Percentiles rank a stretch among this genome's conserved stretches.
phyloP scores from a whole-genome alignment of 92 coral and sea anemone species.

The Phenganax marumi region DNA sequence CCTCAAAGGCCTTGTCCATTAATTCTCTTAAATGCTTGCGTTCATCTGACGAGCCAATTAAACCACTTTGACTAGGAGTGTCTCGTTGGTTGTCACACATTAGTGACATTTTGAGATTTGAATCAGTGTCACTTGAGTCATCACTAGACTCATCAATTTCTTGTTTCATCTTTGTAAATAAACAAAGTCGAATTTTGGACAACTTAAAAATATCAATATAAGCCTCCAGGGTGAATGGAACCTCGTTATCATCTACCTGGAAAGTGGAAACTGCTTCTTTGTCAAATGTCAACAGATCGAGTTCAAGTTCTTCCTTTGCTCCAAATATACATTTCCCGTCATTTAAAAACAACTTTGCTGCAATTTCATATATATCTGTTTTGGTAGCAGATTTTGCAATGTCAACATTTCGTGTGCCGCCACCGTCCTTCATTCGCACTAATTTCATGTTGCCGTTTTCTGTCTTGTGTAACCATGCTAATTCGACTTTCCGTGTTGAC shows the following conservation, averaged over 20 bases:
- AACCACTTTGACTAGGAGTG: conserved; percentile 9
- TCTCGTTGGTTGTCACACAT: neutral
- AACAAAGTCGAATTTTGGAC: conserved; percentile 15
- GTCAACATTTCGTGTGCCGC: conserved; percentile 56
- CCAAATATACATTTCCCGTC: conserved; percentile 51
- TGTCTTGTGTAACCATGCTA: conserved; percentile 52
- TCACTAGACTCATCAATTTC: neutral
- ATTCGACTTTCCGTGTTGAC: conserved; percentile 42
- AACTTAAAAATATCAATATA: conserved; percentile 45
- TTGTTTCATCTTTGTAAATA: neutral
- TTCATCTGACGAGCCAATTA: conserved; percentile 51
- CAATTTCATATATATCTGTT: conserved; percentile 37
- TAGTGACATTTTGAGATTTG: neutral
- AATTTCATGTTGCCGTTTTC: conserved; percentile 32
- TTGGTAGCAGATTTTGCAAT: conserved; percentile 33
- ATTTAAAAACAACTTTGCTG: conserved; percentile 42
- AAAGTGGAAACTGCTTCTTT: conserved; percentile 39
- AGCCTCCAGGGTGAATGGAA: neutral
- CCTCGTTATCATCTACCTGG: neutral
- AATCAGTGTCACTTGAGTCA: neutral
- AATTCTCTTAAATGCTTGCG: conserved; percentile 29
- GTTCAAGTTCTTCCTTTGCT: conserved; percentile 15
- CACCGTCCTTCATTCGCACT: conserved; percentile 55
- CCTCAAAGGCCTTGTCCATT: conserved; percentile 46
- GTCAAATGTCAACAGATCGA: conserved; percentile 38